These are phyloP conservation scores for Pocillopora verrucosa DNA, from an alignment of 64 coral and sea anemone species.

Conservation along the genomic window DNA sequence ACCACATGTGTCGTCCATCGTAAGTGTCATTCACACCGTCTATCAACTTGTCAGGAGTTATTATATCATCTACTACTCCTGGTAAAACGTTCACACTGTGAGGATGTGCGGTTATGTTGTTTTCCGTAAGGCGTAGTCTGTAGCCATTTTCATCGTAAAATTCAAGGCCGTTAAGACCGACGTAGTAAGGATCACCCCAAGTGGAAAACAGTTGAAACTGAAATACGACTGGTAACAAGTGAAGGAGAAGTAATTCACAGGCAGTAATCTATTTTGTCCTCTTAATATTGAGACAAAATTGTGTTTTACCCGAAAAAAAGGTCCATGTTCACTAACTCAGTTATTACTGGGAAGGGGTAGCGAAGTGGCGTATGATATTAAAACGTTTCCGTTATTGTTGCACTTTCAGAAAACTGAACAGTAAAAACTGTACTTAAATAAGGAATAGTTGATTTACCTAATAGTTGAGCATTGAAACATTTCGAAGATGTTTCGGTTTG, in stretches of 20 bases:
- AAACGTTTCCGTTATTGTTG: no score
- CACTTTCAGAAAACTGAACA: no score
- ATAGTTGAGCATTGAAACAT: no score
- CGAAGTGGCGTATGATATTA: no score
- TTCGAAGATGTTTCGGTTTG: no score
- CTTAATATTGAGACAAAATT: no score
- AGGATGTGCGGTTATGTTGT: constrained; percentile 88
- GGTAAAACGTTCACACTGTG: constrained; percentile 97
- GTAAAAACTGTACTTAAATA: no score
- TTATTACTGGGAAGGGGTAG: no score
- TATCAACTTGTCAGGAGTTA: constrained; percentile 94
- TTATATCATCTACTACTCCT: constrained; percentile 88
- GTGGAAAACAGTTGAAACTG: constrained; percentile 92
- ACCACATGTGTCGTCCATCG: constrained; percentile 98
- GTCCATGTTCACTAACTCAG: no score
- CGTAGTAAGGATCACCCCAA: constrained; percentile 97
- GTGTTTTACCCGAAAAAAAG: no score
- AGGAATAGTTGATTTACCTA: no score
- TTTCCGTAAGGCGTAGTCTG: constrained; percentile 67
- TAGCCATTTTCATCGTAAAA: constrained; percentile 92
- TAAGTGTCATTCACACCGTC: constrained; percentile 89
- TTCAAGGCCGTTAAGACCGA: constrained; percentile 90
- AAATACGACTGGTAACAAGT: constrained; percentile 71
- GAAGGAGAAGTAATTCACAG: constrained; percentile 13
- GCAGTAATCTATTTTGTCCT: no score